These are phyloP conservation scores for Panthera tigris DNA, from an alignment of 2,113 vertebrate species.

Conservation along the genomic window DNA sequence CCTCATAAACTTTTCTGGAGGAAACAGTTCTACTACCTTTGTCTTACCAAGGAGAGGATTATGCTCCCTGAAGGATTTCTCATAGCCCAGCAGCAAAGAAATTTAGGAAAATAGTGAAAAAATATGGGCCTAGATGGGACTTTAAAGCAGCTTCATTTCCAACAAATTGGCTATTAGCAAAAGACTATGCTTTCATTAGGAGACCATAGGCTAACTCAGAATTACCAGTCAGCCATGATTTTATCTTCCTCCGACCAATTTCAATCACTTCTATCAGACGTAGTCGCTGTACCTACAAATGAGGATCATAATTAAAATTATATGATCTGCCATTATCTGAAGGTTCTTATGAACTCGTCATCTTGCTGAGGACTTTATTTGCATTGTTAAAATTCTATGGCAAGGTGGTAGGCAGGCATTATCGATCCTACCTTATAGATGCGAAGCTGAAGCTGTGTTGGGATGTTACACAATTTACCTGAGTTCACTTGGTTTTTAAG, in stretches of 20 bases:
- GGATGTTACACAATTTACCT: background rate
- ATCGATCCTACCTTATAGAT: background rate
- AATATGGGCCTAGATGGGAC: background rate
- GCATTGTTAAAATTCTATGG: background rate
- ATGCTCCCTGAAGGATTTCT: background rate
- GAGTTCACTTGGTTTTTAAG: background rate
- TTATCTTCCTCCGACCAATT: constrained; percentile 55
- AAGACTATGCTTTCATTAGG: constrained; percentile 53
- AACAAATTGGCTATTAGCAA: constrained; percentile 60
- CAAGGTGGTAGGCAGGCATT: background rate
- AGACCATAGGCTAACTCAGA: constrained; percentile 39
- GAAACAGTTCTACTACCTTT: background rate
- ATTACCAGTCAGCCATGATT: constrained; percentile 40
- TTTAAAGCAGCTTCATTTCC: constrained; percentile 47
- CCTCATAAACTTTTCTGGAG: background rate
- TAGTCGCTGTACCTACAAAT: constrained; percentile 44
- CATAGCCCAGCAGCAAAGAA: background rate
- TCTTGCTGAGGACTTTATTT: constrained; percentile 8
- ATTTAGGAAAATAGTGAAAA: constrained; percentile 33
- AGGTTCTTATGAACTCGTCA: background rate
- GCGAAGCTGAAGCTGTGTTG: background rate
- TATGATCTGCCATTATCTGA: constrained; percentile 29
- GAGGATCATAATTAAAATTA: constrained; percentile 54
- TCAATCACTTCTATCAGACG: constrained; percentile 21
- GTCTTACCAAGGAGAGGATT: background rate